Evolutionary conservation across 2,113 vertebrate species (phyloP).

Genomic region (Psilopsiagon aurifrons): DNA sequence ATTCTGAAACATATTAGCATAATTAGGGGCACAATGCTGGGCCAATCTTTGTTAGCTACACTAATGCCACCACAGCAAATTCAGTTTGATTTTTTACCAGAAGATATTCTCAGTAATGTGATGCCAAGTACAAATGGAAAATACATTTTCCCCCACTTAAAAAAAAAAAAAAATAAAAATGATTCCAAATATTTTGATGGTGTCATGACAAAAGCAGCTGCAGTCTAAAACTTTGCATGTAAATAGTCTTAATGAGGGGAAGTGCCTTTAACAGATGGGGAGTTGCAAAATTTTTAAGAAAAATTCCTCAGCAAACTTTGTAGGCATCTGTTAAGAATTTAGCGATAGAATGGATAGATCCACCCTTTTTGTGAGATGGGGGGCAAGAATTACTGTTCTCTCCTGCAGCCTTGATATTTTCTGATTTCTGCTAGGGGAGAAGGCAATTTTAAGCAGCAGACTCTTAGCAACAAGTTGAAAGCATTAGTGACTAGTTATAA

Average conservation of each 20-base stretch:
- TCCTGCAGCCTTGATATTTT: background rate
- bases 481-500: background rate
- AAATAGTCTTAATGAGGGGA: conserved; percentile 47
- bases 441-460: background rate
- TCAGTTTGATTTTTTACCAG: conserved; percentile 37
- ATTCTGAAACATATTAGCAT: conserved; percentile 27
- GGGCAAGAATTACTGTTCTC: background rate
- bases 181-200: conserved; percentile 42
- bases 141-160: background rate
- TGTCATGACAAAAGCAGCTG: conserved; percentile 61
- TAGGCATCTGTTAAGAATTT: conserved; percentile 3
- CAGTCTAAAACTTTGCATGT: conserved; percentile 29
- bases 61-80: conserved; percentile 18
- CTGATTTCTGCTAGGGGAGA: background rate
- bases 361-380: background rate
- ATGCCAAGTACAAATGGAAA: conserved; percentile 53
- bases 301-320: background rate
- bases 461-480: conserved; percentile 15
- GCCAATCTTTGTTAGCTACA: conserved; percentile 17
- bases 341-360: background rate
- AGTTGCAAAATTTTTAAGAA: conserved; percentile 16
- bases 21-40: background rate
- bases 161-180: background rate
- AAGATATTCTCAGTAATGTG: background rate
- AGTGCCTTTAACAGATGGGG: conserved; percentile 32